phyloP scores from a whole-genome alignment of 1,140 invertebrate genomes.

The Pachypeltis micranthus region DNA sequence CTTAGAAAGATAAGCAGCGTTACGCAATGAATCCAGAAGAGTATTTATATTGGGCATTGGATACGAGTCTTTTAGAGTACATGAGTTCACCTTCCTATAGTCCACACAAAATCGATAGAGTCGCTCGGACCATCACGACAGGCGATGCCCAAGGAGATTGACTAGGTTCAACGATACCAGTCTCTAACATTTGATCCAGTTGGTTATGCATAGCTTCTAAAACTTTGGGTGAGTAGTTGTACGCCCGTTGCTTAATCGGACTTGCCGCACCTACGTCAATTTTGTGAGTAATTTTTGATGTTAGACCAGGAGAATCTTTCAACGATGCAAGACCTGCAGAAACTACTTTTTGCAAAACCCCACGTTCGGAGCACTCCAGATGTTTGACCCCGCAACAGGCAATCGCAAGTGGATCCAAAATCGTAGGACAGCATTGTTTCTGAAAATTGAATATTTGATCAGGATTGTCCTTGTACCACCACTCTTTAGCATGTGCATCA shows the following conservation, averaged over 20 bases:
- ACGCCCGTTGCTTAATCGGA: conserved; percentile 29
- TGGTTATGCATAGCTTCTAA: conserved; percentile 25
- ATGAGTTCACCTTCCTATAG: conserved; percentile 22
- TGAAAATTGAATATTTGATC: background rate
- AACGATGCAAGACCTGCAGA: background rate
- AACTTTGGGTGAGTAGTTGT: conserved; percentile 27
- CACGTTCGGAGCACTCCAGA: background rate
- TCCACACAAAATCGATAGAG: conserved; percentile 24
- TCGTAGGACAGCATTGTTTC: background rate
- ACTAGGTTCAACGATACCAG: conserved; percentile 27
- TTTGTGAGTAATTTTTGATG: conserved; percentile 20
- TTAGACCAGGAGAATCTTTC: background rate
- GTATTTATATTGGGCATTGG: conserved; percentile 27
- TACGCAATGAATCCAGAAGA: conserved; percentile 28
- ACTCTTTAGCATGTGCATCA: background rate
- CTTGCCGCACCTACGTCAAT: conserved; percentile 28
- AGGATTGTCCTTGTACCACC: background rate
- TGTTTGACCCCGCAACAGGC: background rate
- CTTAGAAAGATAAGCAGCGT: conserved; percentile 29
- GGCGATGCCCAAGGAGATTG: conserved; percentile 28
- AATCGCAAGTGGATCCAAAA: background rate
- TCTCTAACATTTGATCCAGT: conserved; percentile 29
- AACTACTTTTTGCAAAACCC: background rate
- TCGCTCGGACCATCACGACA: conserved; percentile 26
- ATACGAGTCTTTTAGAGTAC: conserved; percentile 20